These are phyloP conservation scores for Lagorchestes hirsutus DNA, from an alignment of 2,797 vertebrate species.

Conservation along the genomic window DNA sequence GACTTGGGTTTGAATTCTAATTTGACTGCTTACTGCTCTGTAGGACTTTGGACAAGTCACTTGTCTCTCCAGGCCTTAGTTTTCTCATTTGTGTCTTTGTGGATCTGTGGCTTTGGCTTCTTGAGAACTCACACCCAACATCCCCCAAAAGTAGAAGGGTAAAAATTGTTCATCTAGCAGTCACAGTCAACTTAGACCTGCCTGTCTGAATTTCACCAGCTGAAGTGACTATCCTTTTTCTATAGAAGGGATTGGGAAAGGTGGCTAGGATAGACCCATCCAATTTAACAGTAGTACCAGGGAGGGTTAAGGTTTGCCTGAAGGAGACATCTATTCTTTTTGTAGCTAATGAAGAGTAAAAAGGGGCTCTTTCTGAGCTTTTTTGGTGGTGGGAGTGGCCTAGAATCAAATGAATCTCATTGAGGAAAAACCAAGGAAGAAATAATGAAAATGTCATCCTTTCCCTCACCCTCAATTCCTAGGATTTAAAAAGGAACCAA, in stretches of 20 bases:
- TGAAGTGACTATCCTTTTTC: not conserved
- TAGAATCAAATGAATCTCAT: not conserved
- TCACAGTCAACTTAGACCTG: not conserved
- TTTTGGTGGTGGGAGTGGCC: slow-evolving; percentile 3
- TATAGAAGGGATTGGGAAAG: not conserved
- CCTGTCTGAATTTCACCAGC: not conserved
- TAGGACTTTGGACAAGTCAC: not conserved
- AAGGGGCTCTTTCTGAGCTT: slow-evolving; percentile 28
- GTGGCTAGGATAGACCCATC: not conserved
- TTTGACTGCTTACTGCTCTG: not conserved
- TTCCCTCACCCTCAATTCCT: not conserved
- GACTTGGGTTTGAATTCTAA: not conserved
- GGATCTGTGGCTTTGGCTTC: not conserved
- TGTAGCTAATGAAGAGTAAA: not conserved
- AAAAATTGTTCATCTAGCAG: not conserved
- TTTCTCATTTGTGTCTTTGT: not conserved
- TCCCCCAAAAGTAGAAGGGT: not conserved
- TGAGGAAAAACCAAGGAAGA: not conserved
- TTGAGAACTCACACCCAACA: not conserved
- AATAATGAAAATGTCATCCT: not conserved
- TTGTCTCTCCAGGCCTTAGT: not conserved
- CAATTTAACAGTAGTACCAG: not conserved
- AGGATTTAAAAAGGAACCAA: not conserved
- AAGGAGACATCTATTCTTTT: not conserved
- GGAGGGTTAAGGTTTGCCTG: slow-evolving; percentile 39